Base-by-base conservation (phyloP, 2,888 invertebrate genomes). In the Agrenia bidenticulata region DNA sequence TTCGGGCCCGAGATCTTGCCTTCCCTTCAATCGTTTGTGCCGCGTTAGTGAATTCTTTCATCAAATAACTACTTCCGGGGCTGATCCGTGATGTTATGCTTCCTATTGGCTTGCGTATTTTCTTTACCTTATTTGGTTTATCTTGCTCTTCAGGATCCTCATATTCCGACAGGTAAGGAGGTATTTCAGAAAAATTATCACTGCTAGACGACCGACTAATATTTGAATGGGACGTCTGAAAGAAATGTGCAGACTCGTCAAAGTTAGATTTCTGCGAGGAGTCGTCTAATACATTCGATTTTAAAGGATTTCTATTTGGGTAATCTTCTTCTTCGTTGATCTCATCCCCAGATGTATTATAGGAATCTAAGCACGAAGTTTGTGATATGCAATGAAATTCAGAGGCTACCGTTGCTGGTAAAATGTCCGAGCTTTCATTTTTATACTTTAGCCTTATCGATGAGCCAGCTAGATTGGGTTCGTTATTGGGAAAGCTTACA, bases 401-500 rank as follows among this genome's bases (percentile, higher is more conserved):
- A 7, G 32, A 32, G 11, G 9, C 45, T 15, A 19, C 45, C 9
- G 45, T 45, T 15, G 45, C 15, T 45, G 45, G 45, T 17, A 19
- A 4, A 19, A 45, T 45, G 5, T 45, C 45, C 4, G 45, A 45
- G 45, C 45, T 45, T 5, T 45, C 45, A 15, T 45, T 45, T 15
- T 17, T 5, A 5, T 15, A 5, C n/a, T 9, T 15, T 45, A 45
- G 45, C 15, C 4, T 19, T n/a, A 19, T 45, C 9, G 45, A 45
- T 5, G 45, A 45, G n/a, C 9, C 15, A n/a, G n/a, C 21, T 4
- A 39, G 37, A 19, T 17, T 57, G 2, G 57, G 41, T 39, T 57
- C 57, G 39, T 57, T 57, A 7, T 23, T 21, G 2, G 57, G 57
- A n/a, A 57, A 57, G 5, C n/a, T 41, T 4, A 57, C 23, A 21